Evolutionary conservation across 2,797 vertebrate species (phyloP), one percentile per base, ranked within the genome.

Genomic region (Mormyrops attenuatus): DNA sequence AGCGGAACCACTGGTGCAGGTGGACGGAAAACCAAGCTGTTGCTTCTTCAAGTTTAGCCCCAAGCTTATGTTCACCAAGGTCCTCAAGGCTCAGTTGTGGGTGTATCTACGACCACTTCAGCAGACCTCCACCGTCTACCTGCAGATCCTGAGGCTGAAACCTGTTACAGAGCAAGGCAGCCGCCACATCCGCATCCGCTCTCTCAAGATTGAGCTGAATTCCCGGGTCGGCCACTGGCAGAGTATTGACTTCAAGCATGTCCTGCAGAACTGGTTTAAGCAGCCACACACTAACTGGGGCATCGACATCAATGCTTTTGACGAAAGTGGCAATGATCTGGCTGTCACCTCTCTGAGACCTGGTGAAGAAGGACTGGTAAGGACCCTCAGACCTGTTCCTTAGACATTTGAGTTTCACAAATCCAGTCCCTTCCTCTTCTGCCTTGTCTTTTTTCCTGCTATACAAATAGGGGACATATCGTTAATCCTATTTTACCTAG

Each of bases 21-120:
- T 99, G 93, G 98, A 99, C 30, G 98, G 98, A 89, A 99, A 97
- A 93, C 98, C 98, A 22, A 97, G 96, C 93, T 99, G 98, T 95
- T 99, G 98, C 94, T 98, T 98, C 95, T 99, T 99, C 96, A 99
- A 99, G 96, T 99, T 99, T 96, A 99, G 98, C 95, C 98, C 98
- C 94, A 99, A 99, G 95, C 95, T 99, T 92, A 99, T 99, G 98
- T 99, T 99, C 96, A 99, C 98, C 92, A 99, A 99, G 95, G 98
- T 99, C 92, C 95, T 99, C 94, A 99, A 99, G 96, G 98, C 98
- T 88, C 98, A 99, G 96, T 96, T 99, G 80, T 99, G 98, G 98
- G 98, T 99, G 73, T 99, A 99, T 95, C 96, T 99, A 92, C 96
- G 97, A 63, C 98, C 98, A 0, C 96, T 99, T 91, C 97, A 98